Conservation (phyloP, 1,140 invertebrate species). For the Himalopsyche phryganea region DNA sequence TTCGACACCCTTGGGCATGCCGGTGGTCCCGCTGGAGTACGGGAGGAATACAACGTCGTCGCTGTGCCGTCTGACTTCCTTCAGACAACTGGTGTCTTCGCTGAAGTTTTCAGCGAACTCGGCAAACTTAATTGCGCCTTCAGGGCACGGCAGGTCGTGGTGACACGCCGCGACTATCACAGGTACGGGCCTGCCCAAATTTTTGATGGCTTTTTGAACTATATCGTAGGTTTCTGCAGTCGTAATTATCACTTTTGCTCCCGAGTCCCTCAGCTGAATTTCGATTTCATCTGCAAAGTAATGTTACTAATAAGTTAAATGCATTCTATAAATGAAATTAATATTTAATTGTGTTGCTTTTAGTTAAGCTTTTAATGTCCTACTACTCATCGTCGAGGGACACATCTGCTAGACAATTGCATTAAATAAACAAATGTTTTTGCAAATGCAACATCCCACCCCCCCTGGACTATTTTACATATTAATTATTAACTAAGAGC, state of each 20-base stretch:
- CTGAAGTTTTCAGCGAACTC: conserved; percentile 50
- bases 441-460: too few species aligned
- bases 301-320: too few species aligned
- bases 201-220: conserved; percentile 46
- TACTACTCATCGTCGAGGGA: too few species aligned
- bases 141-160: conserved; percentile 40
- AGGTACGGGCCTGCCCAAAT: conserved; percentile 49
- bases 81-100: conserved; percentile 48
- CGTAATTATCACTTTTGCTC: conserved; percentile 66
- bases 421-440: too few species aligned
- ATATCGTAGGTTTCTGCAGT: conserved; percentile 51
- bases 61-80: conserved; percentile 39
- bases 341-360: too few species aligned
- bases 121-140: conserved; percentile 55
- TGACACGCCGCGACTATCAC: conserved; percentile 54
- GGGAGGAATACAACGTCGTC: conserved; percentile 57
- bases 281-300: conserved; percentile 72
- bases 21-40: conserved; percentile 86
- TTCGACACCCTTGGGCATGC: conserved; percentile 84
- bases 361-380: too few species aligned
- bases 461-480: too few species aligned
- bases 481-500: too few species aligned
- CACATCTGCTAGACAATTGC: too few species aligned
- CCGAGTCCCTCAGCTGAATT: conserved; percentile 63
- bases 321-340: too few species aligned